Evolutionary conservation across 2,113 vertebrate species (phyloP).

Genomic region (Sphyrna mokarran): DNA sequence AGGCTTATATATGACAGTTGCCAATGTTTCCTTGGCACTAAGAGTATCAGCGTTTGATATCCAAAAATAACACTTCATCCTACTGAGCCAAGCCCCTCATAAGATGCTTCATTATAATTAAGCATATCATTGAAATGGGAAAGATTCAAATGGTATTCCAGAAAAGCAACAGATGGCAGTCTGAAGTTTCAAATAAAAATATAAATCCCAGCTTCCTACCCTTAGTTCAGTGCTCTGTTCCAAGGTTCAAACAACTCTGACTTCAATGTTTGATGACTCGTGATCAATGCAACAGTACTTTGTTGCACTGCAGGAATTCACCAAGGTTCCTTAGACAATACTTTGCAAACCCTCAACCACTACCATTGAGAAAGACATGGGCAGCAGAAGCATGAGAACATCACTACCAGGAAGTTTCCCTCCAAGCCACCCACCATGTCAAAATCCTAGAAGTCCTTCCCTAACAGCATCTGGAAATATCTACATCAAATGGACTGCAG

Average conservation of each 20-base stretch:
- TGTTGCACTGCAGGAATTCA: too few relatives aligned
- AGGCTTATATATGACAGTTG: too few relatives aligned
- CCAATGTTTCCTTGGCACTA: background rate
- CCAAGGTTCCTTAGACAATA: too few relatives aligned
- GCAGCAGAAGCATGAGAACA: too few relatives aligned
- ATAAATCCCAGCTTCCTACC: background rate
- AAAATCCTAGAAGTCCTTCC: too few relatives aligned
- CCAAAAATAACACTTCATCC: background rate
- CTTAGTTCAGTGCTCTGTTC: background rate
- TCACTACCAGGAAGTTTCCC: too few relatives aligned
- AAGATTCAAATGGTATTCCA: background rate
- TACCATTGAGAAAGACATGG: too few relatives aligned
- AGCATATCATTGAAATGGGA: background rate
- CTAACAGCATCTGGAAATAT: too few relatives aligned
- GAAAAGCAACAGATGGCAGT: background rate
- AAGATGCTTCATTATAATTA: background rate
- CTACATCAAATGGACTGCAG: too few relatives aligned
- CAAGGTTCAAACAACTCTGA: background rate
- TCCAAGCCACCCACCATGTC: too few relatives aligned
- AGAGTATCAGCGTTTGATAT: background rate
- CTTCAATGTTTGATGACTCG: background rate
- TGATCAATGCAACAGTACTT: background rate
- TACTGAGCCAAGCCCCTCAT: background rate
- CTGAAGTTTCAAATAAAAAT: background rate
- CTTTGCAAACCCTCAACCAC: too few relatives aligned